A percentile compares a stretch with the other conserved stretches of the same genome.
phyloP scores from a whole-genome alignment of 2,113 vertebrate genomes.

The Myotis davidii region DNA sequence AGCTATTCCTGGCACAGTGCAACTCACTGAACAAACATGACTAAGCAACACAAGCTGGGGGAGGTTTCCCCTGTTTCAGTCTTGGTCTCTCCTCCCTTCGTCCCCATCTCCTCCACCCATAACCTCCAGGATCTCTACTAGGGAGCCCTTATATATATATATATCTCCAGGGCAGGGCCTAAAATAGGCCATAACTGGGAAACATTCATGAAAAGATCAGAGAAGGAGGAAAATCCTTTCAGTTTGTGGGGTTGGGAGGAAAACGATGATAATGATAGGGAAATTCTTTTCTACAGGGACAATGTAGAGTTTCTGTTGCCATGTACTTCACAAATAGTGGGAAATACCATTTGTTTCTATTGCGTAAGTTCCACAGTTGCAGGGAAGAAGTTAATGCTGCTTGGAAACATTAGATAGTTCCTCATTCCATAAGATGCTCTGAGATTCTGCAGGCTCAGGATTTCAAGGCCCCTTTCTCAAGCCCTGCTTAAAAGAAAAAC shows the following conservation, averaged over 20 bases:
- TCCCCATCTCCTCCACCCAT: background rate
- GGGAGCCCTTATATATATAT: fast-evolving
- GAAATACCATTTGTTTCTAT: slow-evolving; percentile 23
- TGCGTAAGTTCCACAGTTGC: background rate
- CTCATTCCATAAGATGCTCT: background rate
- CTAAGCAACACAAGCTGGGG: background rate
- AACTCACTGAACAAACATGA: background rate
- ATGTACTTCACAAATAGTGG: background rate
- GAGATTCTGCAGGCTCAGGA: background rate
- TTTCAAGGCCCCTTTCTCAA: background rate
- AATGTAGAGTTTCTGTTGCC: slow-evolving; percentile 60
- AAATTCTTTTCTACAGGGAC: slow-evolving; percentile 55
- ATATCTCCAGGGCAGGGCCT: background rate
- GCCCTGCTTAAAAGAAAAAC: background rate
- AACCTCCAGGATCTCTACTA: background rate
- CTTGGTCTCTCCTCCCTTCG: background rate
- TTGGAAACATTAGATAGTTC: slow-evolving; percentile 6
- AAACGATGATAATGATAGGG: background rate
- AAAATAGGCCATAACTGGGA: background rate
- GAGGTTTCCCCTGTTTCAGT: background rate
- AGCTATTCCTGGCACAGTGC: background rate
- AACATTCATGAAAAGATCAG: background rate
- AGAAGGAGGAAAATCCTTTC: background rate
- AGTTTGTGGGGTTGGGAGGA: background rate
- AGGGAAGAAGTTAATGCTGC: background rate